A percentile compares a stretch with the other conserved stretches of the same genome.
Evolutionary conservation across 1,140 invertebrate genomes (phyloP).

Genomic region (Polypedilum vanderplanki): DNA sequence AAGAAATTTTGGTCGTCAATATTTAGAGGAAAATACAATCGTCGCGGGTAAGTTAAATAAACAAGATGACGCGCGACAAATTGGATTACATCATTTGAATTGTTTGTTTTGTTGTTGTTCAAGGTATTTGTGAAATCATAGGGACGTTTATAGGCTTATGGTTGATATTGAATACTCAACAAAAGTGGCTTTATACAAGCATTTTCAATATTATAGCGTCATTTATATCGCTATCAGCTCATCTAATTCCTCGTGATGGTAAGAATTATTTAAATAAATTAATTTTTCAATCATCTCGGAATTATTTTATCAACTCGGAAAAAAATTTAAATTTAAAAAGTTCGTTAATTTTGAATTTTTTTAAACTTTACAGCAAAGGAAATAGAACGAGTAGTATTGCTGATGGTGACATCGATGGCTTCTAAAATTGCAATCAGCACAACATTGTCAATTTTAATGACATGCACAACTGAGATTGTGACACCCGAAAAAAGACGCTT

Average conservation of each 20-base stretch:
- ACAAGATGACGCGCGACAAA: no score
- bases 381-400: conserved; percentile 36
- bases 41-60: conserved; percentile 34
- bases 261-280: conserved; percentile 31
- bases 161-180: neutral
- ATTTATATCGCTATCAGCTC: conserved; percentile 40
- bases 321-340: neutral
- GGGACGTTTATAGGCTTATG: conserved; percentile 33
- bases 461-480: conserved; percentile 41
- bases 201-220: neutral
- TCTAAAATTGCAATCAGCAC: conserved; percentile 42
- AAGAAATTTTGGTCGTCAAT: conserved; percentile 34
- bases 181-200: neutral
- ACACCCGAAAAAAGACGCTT: conserved; percentile 41
- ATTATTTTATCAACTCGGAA: neutral
- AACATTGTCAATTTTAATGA: conserved; percentile 41
- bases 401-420: conserved; percentile 42
- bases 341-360: neutral
- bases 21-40: conserved; percentile 33
- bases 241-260: conserved; percentile 40
- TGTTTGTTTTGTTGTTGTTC: no score
- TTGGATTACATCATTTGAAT: no score
- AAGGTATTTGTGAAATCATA: conserved; percentile 33
- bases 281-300: no score
- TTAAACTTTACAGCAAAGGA: conserved; percentile 31